Evolutionary conservation across 2,888 invertebrate genomes (phyloP), one percentile per base, ranked within the genome.

Genomic region (Acrobeloides nanus): DNA sequence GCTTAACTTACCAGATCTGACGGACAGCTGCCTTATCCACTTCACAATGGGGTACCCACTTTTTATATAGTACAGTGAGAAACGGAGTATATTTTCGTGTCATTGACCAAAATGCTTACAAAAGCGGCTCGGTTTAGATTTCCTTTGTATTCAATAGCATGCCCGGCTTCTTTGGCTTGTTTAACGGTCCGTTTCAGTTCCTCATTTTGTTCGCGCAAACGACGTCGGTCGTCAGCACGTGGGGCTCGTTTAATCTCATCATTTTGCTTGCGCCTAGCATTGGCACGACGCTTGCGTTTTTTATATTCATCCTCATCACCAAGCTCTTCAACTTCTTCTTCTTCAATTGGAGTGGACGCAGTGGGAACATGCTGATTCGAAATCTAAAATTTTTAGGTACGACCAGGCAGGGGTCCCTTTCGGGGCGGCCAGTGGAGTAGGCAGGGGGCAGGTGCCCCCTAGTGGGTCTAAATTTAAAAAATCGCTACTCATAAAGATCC

Each of bases 341-440:
- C 43, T 7, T 18, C 53, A n/a, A 20, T 25, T 10, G 35, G 5
- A 12, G 17, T 32, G 41, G 17, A 20, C 35, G 60, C 59, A 8
- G 68, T 66, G 12, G 66, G 62, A 1, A 70, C 39, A 50, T 70
- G 70, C 37, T 68, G 59, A 37, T 64, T 61, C 7, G 69, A 67
- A 46, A 70, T 46, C 61, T 65, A 35, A 53, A 59, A 43, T 20
- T n/a, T n/a, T n/a, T n/a, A n/a, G n/a, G n/a, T n/a, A n/a, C n/a
- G n/a, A n/a, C n/a, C n/a, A n/a, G n/a, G n/a, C n/a, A n/a, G n/a
- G n/a, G n/a, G 3, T 5, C 42, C 20, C 44, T 7, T 7, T 32
- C 7, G 4, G 21, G 10, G 12, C 8, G 18, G 17, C 15, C 5
- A 3, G 18, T 15, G 17, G 3, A n/a, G n/a, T n/a, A n/a, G n/a